Evolutionary conservation across 2,797 vertebrate genomes (phyloP).

Genomic region (Pseudochaenichthys georgianus): DNA sequence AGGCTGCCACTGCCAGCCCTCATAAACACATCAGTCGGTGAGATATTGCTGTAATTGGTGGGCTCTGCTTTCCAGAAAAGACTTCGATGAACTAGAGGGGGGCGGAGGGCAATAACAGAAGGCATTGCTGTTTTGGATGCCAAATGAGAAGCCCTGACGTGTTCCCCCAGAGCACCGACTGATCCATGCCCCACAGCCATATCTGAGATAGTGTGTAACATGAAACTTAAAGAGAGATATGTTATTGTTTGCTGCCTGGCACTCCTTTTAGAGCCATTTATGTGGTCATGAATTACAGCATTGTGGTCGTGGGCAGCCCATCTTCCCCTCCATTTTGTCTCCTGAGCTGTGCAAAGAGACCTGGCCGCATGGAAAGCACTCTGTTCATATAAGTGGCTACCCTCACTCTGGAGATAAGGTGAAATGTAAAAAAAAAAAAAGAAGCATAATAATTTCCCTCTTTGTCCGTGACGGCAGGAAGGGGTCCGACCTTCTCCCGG

Average conservation of each 20-base stretch:
- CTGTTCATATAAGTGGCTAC: constrained; percentile 81
- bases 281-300: constrained; percentile 41
- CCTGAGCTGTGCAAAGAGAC: constrained; percentile 74
- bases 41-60: constrained; percentile 52
- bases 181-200: background rate
- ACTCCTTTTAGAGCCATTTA: constrained; percentile 41
- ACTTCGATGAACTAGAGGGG: constrained; percentile 11
- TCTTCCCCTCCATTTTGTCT: constrained; percentile 51
- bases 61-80: constrained; percentile 37
- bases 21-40: constrained; percentile 42
- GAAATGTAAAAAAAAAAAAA: constrained; percentile 52
- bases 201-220: background rate
- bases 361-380: constrained; percentile 79
- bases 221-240: constrained; percentile 10
- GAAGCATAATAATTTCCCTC: constrained; percentile 73
- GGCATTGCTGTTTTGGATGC: constrained; percentile 9
- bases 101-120: constrained; percentile 9
- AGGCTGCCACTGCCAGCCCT: constrained; percentile 27
- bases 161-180: background rate
- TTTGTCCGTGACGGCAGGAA: constrained; percentile 70
- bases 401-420: constrained; percentile 77
- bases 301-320: constrained; percentile 34
- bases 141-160: constrained; percentile 18
- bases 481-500: constrained; percentile 68
- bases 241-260: constrained; percentile 31